Percentiles rank a stretch among this genome's conserved stretches.
phyloP scores from a whole-genome alignment of 2,113 vertebrate species.

The Danionella cerebrum region DNA sequence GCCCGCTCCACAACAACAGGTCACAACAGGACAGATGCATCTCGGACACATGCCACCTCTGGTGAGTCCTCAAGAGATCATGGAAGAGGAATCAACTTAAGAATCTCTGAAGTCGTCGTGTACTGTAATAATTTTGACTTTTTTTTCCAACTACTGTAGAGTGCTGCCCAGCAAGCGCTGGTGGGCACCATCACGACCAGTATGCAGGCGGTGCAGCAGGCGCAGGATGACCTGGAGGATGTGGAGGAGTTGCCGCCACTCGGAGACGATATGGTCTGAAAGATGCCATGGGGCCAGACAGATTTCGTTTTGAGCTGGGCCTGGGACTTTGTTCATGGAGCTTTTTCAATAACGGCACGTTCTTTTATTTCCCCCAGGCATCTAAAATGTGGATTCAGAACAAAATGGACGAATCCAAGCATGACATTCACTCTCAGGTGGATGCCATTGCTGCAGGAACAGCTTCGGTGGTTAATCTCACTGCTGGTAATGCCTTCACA shows the following conservation, averaged over 20 bases:
- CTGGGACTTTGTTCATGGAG: too few species aligned
- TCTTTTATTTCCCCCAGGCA: constrained; percentile 62
- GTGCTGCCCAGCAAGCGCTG: constrained; percentile 89
- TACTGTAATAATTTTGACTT: neutral
- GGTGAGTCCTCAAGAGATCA: too few species aligned
- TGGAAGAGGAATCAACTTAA: too few species aligned
- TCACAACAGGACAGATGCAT: constrained; percentile 92
- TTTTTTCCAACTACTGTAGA: constrained; percentile 57
- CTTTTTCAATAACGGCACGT: too few species aligned
- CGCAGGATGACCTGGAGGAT: constrained; percentile 81
- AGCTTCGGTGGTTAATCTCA: constrained; percentile 97
- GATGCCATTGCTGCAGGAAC: constrained; percentile 98
- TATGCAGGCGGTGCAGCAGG: constrained; percentile 94
- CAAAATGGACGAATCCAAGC: constrained; percentile 98
- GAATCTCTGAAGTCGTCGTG: neutral
- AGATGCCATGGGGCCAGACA: too few species aligned
- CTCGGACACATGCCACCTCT: constrained; percentile 92
- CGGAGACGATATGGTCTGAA: constrained; percentile 90
- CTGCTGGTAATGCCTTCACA: constrained; percentile 79
- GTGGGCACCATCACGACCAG: constrained; percentile 97
- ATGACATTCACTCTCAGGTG: constrained; percentile 98
- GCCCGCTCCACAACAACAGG: constrained; percentile 90
- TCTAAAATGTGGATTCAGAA: constrained; percentile 98
- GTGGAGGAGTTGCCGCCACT: constrained; percentile 86
- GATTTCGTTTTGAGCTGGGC: too few species aligned